Base-by-base conservation (phyloP, 2,888 invertebrate genomes). In the Plagiodera versicolora region DNA sequence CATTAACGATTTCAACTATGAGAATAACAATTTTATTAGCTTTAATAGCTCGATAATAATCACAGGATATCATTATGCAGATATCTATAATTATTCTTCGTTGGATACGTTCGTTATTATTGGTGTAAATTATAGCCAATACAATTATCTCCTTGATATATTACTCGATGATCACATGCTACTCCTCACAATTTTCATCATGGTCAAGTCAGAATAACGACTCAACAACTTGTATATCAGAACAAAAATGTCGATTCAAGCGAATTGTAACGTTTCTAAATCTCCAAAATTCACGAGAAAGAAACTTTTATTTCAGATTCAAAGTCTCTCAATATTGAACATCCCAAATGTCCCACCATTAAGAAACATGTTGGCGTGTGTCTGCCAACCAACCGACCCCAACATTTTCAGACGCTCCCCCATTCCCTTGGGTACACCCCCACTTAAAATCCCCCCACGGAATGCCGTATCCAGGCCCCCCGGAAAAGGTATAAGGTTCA, bases 331-430 rank as follows among this genome's bases (percentile, higher is more conserved):
- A 10, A 18, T 14, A 53, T 14, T 8, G 39, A 24, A 24, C n/a
- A 9, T 16, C 24, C 28, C 20, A 55, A 46, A 47, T 57, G 57
- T 16, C 44, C 10, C 45, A 47, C n/a, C 30, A 46, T 54, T 53
- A 48, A 35, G 20, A 46, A 59, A 50, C 80, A 87, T 87, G 87
- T 81, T 87, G 82, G 86, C 86, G 74, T 87, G 87, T 81, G 86
- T 87, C 70, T 87, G 87, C 78, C 87, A 87, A 77, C 87, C 87
- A 64, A 81, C 83, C 69, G 86, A 86, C 74, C 84, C 85, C 67
- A 83, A 74, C 75, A 84, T 76, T 75, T 83, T 75, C 81, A 83
- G 84, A 82, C 84, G 75, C 81, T 85, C 80, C 77, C 85, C 72
- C 77, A 83, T 74, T 74, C 82, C 72, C 77, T 79, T 74, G 72